phyloP scores from a whole-genome alignment of 2,113 vertebrate genomes.

The Melanerpes aurifrons region DNA sequence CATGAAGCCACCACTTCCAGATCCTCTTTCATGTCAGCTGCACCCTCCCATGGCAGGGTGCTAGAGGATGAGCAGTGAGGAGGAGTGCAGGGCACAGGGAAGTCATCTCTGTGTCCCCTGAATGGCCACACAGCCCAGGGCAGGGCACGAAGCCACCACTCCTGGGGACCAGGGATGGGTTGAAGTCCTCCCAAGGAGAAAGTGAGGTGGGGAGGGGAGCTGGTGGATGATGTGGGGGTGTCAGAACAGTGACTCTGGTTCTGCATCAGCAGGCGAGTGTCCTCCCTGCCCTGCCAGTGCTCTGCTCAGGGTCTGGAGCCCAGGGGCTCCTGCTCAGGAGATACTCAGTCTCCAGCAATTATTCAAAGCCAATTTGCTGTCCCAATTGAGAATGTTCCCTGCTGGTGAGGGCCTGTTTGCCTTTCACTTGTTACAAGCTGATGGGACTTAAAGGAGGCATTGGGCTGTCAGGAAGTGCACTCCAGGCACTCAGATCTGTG shows the following conservation, averaged over 20 bases:
- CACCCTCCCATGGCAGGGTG: neutral
- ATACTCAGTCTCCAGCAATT: constrained; percentile 50
- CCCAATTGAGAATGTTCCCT: constrained; percentile 66
- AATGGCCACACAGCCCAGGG: no score
- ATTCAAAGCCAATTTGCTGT: constrained; percentile 72
- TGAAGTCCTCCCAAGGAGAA: neutral
- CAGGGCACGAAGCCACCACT: no score
- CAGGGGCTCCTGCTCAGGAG: neutral
- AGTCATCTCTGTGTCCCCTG: no score
- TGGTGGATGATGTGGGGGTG: neutral
- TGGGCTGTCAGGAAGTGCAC: constrained; percentile 3
- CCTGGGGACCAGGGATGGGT: no score
- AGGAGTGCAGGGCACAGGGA: no score
- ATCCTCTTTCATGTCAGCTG: neutral
- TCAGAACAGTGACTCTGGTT: neutral
- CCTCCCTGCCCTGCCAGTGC: neutral
- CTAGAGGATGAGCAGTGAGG: neutral
- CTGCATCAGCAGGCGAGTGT: neutral
- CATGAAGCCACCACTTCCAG: no score
- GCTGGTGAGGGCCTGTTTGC: constrained; percentile 66
- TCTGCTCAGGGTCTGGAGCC: neutral
- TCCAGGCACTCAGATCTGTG: neutral
- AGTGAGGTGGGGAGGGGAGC: neutral
- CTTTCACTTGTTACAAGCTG: constrained; percentile 73
- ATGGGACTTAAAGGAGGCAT: constrained; percentile 57